Evolutionary conservation across 2,888 invertebrate species (phyloP).

Genomic region (Synergus itoensis): DNA sequence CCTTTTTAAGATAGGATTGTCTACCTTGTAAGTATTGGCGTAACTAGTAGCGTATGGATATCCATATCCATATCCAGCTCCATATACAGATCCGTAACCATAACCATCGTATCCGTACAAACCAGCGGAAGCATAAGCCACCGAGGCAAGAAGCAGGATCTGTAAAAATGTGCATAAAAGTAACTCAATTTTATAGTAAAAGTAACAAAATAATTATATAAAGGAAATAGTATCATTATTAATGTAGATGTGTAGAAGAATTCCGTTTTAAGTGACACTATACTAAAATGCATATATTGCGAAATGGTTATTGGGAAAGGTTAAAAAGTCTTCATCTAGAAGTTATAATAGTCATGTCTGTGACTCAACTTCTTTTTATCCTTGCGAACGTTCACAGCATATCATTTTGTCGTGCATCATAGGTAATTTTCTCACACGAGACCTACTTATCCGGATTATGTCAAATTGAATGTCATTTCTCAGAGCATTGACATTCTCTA

Average conservation of each 20-base stretch:
- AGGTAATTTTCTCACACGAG: conserved; percentile 34
- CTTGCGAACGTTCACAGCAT: neutral
- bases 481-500: conserved; percentile 29
- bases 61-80: conserved; percentile 60
- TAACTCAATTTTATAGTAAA: too few species aligned
- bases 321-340: conserved; percentile 3
- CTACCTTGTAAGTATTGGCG: conserved; percentile 73
- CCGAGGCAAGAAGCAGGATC: conserved; percentile 78
- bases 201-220: too few species aligned
- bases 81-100: conserved; percentile 62
- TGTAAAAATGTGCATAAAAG: conserved; percentile 30
- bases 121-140: conserved; percentile 71
- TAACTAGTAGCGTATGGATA: conserved; percentile 69
- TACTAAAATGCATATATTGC: too few species aligned
- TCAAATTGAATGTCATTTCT: conserved; percentile 23
- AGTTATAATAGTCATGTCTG: neutral
- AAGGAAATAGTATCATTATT: too few species aligned
- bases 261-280: too few species aligned
- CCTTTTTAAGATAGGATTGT: too few species aligned
- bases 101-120: conserved; percentile 59
- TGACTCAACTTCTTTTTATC: conserved; percentile 34
- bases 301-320: conserved; percentile 3
- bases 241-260: too few species aligned
- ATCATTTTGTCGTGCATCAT: conserved; percentile 12
- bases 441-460: conserved; percentile 36